Evolutionary conservation across 1,140 invertebrate genomes (phyloP).

Genomic region (Neodiprion lecontei): DNA sequence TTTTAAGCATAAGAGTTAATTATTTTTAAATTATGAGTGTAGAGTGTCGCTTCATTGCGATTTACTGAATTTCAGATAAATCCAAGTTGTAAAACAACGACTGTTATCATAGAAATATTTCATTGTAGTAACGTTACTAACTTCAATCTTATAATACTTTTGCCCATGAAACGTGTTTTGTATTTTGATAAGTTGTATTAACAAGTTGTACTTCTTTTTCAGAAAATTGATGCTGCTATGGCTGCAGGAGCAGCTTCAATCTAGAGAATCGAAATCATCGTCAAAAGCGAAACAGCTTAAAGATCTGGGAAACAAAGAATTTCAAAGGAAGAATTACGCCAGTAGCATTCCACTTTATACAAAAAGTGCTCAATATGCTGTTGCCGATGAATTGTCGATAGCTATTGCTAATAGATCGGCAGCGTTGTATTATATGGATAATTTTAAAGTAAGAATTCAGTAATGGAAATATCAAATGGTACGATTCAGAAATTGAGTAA

Average conservation of each 20-base stretch:
- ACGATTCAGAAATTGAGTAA: too few relatives aligned
- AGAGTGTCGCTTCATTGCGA: conserved; percentile 10
- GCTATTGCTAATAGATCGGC: conserved; percentile 60
- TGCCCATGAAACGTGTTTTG: background rate
- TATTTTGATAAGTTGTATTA: conserved; percentile 13
- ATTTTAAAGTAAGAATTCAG: conserved; percentile 45
- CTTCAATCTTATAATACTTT: background rate
- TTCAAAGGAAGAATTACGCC: conserved; percentile 49
- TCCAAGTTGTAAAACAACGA: conserved; percentile 15
- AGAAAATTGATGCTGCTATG: conserved; percentile 40
- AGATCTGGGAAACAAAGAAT: conserved; percentile 48
- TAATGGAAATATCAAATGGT: background rate
- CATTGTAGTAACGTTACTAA: background rate
- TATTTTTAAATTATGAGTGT: background rate
- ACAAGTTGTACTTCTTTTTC: conserved; percentile 6
- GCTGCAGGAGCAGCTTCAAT: conserved; percentile 36
- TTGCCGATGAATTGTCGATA: conserved; percentile 46
- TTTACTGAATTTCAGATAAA: conserved; percentile 13
- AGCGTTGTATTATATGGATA: conserved; percentile 50
- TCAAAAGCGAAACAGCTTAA: conserved; percentile 42
- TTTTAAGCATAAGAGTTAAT: background rate
- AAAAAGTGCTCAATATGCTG: conserved; percentile 51
- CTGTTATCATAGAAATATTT: conserved; percentile 14
- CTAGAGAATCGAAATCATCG: conserved; percentile 34
- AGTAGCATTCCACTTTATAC: conserved; percentile 50